Conservation (phyloP, 2,888 invertebrate species). For the Enoplolaimus lenunculus region DNA sequence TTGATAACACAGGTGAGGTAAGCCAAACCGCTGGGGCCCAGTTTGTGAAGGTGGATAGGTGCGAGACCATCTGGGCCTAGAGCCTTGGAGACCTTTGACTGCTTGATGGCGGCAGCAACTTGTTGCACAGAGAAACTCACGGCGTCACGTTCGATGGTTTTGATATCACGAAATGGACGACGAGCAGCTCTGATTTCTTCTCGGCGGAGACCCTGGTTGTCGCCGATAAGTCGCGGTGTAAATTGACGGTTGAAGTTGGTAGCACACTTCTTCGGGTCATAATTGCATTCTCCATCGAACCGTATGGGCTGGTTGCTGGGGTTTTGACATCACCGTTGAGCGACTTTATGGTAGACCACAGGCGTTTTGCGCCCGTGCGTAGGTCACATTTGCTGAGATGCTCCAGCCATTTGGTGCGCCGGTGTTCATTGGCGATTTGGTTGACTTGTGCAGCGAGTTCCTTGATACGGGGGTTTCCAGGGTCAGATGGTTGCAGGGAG, state of each 20-base stretch:
- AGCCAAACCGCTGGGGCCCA: not conserved
- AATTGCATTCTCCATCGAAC: too few species aligned
- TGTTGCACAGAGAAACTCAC: not conserved
- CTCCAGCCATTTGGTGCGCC: not conserved
- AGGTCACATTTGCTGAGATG: not conserved
- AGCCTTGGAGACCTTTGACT: not conserved
- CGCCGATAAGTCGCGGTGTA: not conserved
- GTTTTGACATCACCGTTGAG: not conserved
- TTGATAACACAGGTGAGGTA: not conserved
- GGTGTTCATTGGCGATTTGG: not conserved
- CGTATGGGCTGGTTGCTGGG: not conserved
- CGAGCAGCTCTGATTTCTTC: not conserved
- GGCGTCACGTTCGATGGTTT: not conserved
- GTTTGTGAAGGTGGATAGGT: not conserved
- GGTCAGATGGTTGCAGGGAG: not conserved
- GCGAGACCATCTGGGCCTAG: not conserved
- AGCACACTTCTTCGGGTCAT: constrained; percentile 6
- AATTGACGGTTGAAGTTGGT: constrained; percentile 1
- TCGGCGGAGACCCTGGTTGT: not conserved
- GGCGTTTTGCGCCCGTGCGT: not conserved
- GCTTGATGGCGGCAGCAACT: constrained; percentile 6
- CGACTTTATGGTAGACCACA: not conserved
- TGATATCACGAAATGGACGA: constrained; percentile 1
- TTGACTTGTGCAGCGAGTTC: not conserved
- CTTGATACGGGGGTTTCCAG: not conserved